Base-by-base conservation (phyloP, 2,888 invertebrate species). In the Choristoneura rosaceana region DNA sequence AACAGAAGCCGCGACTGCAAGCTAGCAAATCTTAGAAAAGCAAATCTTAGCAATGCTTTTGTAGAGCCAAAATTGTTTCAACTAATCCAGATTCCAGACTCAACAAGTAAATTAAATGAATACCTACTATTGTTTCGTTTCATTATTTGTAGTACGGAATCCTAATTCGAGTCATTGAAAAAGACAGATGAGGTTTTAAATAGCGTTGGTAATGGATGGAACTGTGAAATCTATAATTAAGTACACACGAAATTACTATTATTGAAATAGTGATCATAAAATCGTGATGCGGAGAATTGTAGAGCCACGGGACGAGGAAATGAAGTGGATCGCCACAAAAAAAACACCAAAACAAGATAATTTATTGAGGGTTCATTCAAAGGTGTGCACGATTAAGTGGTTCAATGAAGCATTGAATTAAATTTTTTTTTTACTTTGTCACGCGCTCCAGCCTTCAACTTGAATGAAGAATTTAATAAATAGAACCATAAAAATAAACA, bases 161-260 rank as follows among this genome's bases (percentile, higher is more conserved):
- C 75, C 74, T 63, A 60, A 63, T 41, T 9, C 15, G 38, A 47
- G n/a, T 63, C 47, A 50, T 68, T 64, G 43, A 73, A 73, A 60
- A 59, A 63, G 68, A 73, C 69, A 68, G 60, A 60, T 64, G 69
- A 59, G 43, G 15, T 17, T 59, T 73, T 52, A 64, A 73, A 63
- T 63, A 50, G 68, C 63, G 68, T 59, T 50, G 45, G 68, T 58
- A 68, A 73, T 69, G 68, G 73, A 71, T 69, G 68, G 73, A 71
- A 69, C 80, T 80, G 80, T 81, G 82, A 84, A 84, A 85, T 81
- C 76, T 82, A 76, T 86, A 84, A 88, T 88, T 84, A 85, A 76
- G 45, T 74, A 78, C 81, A 84, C 89, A 89, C 88, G 89, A 88
- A 81, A 79, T 80, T 73, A 76, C 81, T 82, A 85, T 87, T 86